Percentiles rank a stretch among this genome's conserved stretches.
phyloP scores from a whole-genome alignment of 2,113 vertebrate genomes.

The Progne subis region DNA sequence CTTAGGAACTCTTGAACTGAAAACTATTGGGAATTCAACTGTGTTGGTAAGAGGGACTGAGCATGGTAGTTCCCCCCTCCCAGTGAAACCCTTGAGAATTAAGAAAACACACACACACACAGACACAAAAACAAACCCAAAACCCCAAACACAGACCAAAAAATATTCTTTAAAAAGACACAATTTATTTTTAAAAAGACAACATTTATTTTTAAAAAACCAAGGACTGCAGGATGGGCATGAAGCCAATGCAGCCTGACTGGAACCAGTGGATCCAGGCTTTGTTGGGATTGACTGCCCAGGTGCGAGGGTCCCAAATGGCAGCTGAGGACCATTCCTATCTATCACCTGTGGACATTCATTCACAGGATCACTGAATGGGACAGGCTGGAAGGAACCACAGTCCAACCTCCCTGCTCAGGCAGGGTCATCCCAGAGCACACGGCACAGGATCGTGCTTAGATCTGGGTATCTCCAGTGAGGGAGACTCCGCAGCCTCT shows the following conservation, averaged over 20 bases:
- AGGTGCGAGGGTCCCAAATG: accelerated
- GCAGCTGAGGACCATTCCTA: neutral
- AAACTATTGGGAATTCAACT: neutral
- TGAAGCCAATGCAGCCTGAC: neutral
- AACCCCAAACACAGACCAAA: neutral
- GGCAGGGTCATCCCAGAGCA: neutral
- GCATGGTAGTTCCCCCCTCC: neutral
- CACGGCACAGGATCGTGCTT: neutral
- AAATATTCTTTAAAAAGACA: neutral
- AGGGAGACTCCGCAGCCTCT: neutral
- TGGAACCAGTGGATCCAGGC: accelerated
- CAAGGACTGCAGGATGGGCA: no score
- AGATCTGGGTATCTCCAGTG: neutral
- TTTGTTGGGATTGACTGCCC: neutral
- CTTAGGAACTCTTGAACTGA: neutral
- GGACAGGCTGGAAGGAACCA: neutral
- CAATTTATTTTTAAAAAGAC: neutral
- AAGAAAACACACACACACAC: neutral
- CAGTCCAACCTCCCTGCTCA: neutral
- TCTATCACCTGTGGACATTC: no score
- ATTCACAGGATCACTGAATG: neutral
- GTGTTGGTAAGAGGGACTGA: neutral
- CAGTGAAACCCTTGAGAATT: neutral
- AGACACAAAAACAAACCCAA: no score
- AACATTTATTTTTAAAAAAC: neutral